Evolutionary conservation across 30 jellyfish, hydroid and myxozoan species (phyloP), one percentile per base, ranked within the genome.

Genomic region (Hydractinia echinata): DNA sequence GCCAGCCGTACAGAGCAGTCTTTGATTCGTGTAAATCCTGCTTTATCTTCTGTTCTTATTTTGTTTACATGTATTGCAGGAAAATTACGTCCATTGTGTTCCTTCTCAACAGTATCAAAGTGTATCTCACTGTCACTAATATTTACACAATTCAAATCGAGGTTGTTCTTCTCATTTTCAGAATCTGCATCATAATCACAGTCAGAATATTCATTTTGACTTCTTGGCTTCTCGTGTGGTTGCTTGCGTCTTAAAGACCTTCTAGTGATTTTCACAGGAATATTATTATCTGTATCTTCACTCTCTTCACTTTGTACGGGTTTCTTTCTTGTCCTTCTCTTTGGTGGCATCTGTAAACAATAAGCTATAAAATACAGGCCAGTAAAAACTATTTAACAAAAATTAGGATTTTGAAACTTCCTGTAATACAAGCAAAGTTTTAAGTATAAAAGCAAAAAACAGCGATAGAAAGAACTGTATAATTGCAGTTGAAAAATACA

Each of bases 181-280:
- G 91, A 87, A 60, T 87, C 96, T 5, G 96, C 96, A 81, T 87
- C 96, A 77, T 87, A 87, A 0, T 73, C 91, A 61, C 73, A 61
- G 19, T 86, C 95, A 61, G 82, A 50, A 11, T 73, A 82, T 8
- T 79, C 83, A 0, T 55, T 21, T 6, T 54, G 15, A 14, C 50
- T 44, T 30, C 19, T 51, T 50, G 73, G 67, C 50, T 72, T 54
- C 64, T 10, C 50, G 67, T 55, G 10, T 64, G 6, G 18, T 64
- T 44, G 74, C 39, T 64, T 64, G 10, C 74, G 19, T 6, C 74
- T 44, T n/a, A 7, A 64, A n/a, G 74, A 64, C 39, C 39, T 64
- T 13, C 74, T 44, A 51, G 74, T 51, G 39, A 64, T 51, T 64
- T 64, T 64, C 18, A 64, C 74, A n/a, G 74, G 74, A 7, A 64